Percentiles rank a stretch among this genome's conserved stretches.
Evolutionary conservation across 2,113 vertebrate genomes (phyloP).

Genomic region (Sterrhoptilus dennistouni): DNA sequence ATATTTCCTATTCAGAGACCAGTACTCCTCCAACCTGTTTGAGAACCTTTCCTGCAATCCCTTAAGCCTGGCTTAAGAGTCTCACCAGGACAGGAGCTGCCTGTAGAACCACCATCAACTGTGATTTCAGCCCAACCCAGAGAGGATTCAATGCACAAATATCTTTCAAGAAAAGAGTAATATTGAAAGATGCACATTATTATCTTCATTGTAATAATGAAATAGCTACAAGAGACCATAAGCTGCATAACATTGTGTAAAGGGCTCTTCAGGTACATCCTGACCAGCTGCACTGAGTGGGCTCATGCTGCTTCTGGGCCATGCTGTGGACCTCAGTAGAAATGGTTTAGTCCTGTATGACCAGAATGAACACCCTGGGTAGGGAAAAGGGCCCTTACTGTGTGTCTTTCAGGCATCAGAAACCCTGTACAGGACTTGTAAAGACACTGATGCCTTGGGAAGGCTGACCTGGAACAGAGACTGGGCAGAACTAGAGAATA

Average conservation of each 20-base stretch:
- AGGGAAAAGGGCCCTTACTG: conserved; percentile 5
- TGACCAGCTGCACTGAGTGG: not conserved
- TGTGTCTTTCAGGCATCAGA: not conserved
- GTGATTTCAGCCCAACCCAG: not conserved
- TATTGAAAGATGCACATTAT: not conserved
- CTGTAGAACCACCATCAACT: accelerated
- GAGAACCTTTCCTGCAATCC: not conserved
- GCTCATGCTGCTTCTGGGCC: not conserved
- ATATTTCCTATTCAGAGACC: not conserved
- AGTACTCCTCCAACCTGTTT: too few species aligned
- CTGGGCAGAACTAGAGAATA: too few species aligned
- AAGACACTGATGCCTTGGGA: not conserved
- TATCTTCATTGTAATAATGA: not conserved
- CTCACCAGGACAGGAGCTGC: not conserved
- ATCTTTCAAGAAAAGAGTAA: not conserved
- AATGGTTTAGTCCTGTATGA: not conserved
- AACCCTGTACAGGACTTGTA: not conserved
- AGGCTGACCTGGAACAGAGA: too few species aligned
- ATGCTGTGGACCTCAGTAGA: not conserved
- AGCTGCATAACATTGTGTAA: not conserved
- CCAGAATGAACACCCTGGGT: not conserved
- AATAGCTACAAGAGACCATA: not conserved
- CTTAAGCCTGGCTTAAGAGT: too few species aligned
- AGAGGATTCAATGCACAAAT: not conserved
- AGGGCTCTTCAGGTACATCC: not conserved